Evolutionary conservation across 2,888 invertebrate genomes (phyloP), one percentile per base, ranked within the genome.

Genomic region (Cataglyphis altisquamis): DNA sequence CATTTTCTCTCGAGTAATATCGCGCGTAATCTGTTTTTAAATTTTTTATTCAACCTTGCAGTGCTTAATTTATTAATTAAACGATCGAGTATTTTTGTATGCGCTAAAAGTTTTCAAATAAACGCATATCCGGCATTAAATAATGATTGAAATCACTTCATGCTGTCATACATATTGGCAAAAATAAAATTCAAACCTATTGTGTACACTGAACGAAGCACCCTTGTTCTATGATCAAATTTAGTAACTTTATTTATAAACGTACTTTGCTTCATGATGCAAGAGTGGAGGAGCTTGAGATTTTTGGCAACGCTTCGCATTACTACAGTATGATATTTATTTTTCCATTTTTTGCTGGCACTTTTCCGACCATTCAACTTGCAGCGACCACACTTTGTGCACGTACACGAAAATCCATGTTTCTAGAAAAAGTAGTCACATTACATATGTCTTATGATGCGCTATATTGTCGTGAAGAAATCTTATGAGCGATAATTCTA

Each of bases 281-380:
- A 36, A 15, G 29, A 15, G 36, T 39, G 48, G 41, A 66, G 85
- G 86, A 88, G 87, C 88, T 88, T 88, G 78, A 88, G 83, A 88
- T 87, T 89, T 89, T 89, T 89, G 88, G 88, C 88, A 89, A 86
- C 83, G 81, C 57, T n/a, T 3, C 48, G 41, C 48, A 21, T 36
- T 67, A 66, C 60, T 52, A 67, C 82, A 83, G 9, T 83, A 73
- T 74, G 75, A 68, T 80, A 84, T 87, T 89, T 89, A 89, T 86
- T 88, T 86, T 85, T 88, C 84, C 72, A 80, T 82, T 86, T 89
- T 73, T 84, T 78, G 57, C 89, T 89, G 89, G 88, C 89, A 89
- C 84, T 84, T 81, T 89, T 89, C 81, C 85, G 87, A 84, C 80
- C 82, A 81, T 88, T 85, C 88, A 87, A 88, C 88, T 86, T 83